Conservation (phyloP, 1,140 invertebrate species). For the Sarcophaga peregrina region DNA sequence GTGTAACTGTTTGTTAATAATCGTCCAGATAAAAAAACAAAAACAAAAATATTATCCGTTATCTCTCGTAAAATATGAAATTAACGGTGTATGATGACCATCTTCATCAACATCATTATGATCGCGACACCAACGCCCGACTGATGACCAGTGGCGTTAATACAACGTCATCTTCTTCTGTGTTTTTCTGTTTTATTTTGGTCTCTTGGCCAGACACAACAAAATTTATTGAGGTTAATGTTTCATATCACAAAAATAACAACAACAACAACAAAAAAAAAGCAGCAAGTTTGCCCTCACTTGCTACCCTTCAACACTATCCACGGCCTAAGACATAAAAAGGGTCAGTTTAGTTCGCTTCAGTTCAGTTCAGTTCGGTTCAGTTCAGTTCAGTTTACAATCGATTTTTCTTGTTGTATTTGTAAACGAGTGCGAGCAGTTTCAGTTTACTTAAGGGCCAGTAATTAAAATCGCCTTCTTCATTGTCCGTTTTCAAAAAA, state of each 20-base stretch:
- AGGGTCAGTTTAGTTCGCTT: slow-evolving; percentile 22
- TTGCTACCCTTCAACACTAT: neutral
- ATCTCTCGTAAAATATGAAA: neutral
- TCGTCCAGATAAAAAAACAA: too few species aligned
- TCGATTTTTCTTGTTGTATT: neutral
- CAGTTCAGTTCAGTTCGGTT: too few species aligned
- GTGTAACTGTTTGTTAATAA: slow-evolving; percentile 33
- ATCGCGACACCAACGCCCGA: too few species aligned
- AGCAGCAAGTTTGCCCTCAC: neutral
- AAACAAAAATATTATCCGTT: neutral
- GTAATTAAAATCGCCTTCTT: slow-evolving; percentile 34
- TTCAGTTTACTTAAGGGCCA: slow-evolving; percentile 33
- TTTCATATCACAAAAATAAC: neutral
- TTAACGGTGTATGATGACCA: too few species aligned
- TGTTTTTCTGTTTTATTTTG: too few species aligned
- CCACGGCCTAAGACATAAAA: too few species aligned
- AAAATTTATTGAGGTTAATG: slow-evolving; percentile 31
- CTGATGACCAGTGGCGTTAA: too few species aligned
- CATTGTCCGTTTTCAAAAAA: neutral
- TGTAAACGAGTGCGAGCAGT: too few species aligned
- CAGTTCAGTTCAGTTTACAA: neutral
- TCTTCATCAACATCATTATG: too few species aligned
- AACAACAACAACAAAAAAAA: neutral
- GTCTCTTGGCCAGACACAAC: too few species aligned
- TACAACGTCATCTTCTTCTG: too few species aligned